Base-by-base conservation (phyloP, 2,797 vertebrate species). In the Adrianichthys oophorus region DNA sequence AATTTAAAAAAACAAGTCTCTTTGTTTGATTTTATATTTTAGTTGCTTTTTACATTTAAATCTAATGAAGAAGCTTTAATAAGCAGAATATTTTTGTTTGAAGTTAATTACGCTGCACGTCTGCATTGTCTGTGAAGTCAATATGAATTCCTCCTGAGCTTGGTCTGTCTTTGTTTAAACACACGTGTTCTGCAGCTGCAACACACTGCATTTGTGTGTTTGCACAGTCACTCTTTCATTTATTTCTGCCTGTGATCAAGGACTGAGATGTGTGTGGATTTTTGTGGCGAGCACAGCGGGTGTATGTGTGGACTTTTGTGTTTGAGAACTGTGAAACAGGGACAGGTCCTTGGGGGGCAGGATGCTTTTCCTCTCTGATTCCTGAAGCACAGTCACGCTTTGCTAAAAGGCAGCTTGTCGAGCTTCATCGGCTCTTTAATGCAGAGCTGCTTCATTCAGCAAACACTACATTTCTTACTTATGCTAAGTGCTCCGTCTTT, bases 261-360 rank as follows among this genome's bases (percentile, higher is more conserved):
- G n/a, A 56, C 56, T 52, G 15, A 41, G 46, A 16, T 6, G 4
- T 56, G 10, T 47, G 45, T 59, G 10, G 54, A 24, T 52, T 24
- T 47, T 15, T 23, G 41, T 19, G 58, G 37, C 37, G 26, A 58
- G 13, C 41, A 26, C 17, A 54, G 41, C 21, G 2, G 41, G 52
- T 54, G 60, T 24, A 51, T 23, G 1, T 43, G 29, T n/a, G 18
- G 24, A 46, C 32, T 44, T 44, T 48, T 32, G 48, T 49, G 26
- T 17, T 17, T 48, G 29, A 66, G 48, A 51, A 32, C 58, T 68
- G 63, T 62, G 65, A 77, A 90, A 84, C 70, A 84, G 60, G 76
- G 79, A 85, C 77, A 83, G 63, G 54, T 78, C 85, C 73, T 52
- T 13, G 23, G 76, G 61, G 82, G 80, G 42, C 75, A 47, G 24